Evolutionary conservation across 2,888 invertebrate species (phyloP), one percentile per base, ranked within the genome.

Genomic region (Polyploca ridens): DNA sequence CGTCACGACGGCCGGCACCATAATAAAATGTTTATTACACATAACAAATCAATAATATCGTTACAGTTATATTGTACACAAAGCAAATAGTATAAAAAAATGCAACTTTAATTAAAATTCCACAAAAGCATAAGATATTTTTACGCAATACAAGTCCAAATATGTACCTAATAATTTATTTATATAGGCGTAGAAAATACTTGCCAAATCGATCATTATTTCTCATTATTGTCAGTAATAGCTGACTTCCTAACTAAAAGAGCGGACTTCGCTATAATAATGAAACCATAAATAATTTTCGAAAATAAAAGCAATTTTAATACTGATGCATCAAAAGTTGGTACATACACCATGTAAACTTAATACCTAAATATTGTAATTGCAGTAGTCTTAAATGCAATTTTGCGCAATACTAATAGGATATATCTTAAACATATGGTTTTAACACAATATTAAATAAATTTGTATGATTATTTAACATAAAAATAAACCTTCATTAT

Each of bases 1-100:
- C 66, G 62, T 78, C 69, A 71, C 72, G 76, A 84, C 78, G 79
- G 79, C 79, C 79, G 83, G 84, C 81, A 84, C 83, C 84, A 83
- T 78, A 71, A 74, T 69, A 74, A 72, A 78, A 72, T 68, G 62
- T 66, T 19, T 65, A 65, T 62, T 64, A 63, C 66, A 66, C 65
- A 71, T 69, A 77, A 68, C 70, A 72, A 66, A 71, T 70, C 67
- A 66, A 66, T 65, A 70, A 54, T 66, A 69, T 63, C 68, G 59
- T 64, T 67, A 66, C 66, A 62, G 63, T 68, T 62, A 66, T 64
- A 73, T 54, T 46, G 46, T 46, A 46, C 44, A 44, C n/a, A 46
- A 46, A 46, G 46, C 46, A 46, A 46, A n/a, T n/a, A 6, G n/a
- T 46, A 60, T 60, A 19, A 19, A n/a, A 33, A 49, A 19, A 54